Base-by-base conservation (phyloP, 2,888 invertebrate genomes). In the Melanchra persicariae region DNA sequence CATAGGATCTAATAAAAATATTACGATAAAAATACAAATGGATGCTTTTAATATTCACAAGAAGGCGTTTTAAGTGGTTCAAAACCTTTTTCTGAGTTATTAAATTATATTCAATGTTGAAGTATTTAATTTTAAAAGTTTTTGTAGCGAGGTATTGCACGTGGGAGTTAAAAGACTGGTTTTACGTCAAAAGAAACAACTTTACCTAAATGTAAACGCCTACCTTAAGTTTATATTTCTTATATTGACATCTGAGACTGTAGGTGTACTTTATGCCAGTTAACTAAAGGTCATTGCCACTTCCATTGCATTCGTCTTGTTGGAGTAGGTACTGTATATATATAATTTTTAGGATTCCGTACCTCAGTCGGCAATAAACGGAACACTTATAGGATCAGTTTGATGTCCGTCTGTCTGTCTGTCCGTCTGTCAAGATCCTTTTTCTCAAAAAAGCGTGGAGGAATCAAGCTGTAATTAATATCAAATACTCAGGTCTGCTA, bases 151-250 rank as follows among this genome's bases (percentile, higher is more conserved):
- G 22, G n/a, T 4, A 49, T 49, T 49, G 1, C 47, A 57, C 34
- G 49, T 65, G 72, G 72, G 72, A 51, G 55, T 64, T 15, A 24
- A 61, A 70, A n/a, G n/a, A 12, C 12, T 49, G 1, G 22, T 26
- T 24, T 40, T 15, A 57, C n/a, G 40, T 55, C n/a, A 34, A 64
- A 55, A 12, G 12, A 19, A 43, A 55, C 5, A 12, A 17, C 12
- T 70, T 55, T 37, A n/a, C 22, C n/a, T 37, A 7, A 1, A 22
- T n/a, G 24, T 40, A 2, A 10, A 54, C 40, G 43, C 49, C 47
- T 55, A 57, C 22, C 19, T 24, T 52, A 15, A 34, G 24, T 26
- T 37, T 19, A 24, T 34, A 70, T 19, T 52, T 19, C 15, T 24
- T 43, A 37, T 19, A 24, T 61, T n/a, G 7, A 30, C 7, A 43